Base-by-base conservation (phyloP, 1,140 invertebrate species). In the Coptotermes formosanus region DNA sequence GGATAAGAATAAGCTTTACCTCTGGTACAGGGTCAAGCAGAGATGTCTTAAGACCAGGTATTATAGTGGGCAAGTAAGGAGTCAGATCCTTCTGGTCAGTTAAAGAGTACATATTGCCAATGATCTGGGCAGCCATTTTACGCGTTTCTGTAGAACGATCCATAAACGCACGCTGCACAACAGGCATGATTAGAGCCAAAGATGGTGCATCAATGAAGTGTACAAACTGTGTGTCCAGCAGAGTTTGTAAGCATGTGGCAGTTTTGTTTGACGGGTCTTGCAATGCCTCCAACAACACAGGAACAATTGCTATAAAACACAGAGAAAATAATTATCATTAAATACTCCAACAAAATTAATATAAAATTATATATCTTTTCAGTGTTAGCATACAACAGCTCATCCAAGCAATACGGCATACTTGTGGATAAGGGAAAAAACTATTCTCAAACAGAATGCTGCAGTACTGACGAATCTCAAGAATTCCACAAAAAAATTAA, bases 131-230 rank as follows among this genome's bases (percentile, higher is more conserved):
- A 43, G 99, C 98, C 97, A 99, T 99, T 93, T 99, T 99, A 89
- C 98, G 93, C 0, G 98, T 99, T 92, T 99, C 98, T 0, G 98
- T 99, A 14, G 97, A 98, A 85, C 98, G 93, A 92, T 99, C 98
- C 92, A 98, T 96, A 91, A 99, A 99, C 14, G 98, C 98, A 88
- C 99, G 92, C 91, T 99, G 96, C 32, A 99, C 97, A 0, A 99
- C 98, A 2, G 99, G 99, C 98, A 99, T 99, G 87, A 99, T 99
- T 25, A 99, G 92, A 86, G 99, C 98, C 9, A 99, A 93, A 0
- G 98, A 99, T 2, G 99, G 98, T 11, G 99, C 97, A 91, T 99
- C 99, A 88, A 99, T 99, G 90, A 99, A 99, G 92, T 99, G 99
- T 81, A 99, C 98, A 92, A 99, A 99, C 91, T 99, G 97, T 0